Base-by-base conservation (phyloP, 2,888 invertebrate genomes). In the Tetanocera ferruginea region DNA sequence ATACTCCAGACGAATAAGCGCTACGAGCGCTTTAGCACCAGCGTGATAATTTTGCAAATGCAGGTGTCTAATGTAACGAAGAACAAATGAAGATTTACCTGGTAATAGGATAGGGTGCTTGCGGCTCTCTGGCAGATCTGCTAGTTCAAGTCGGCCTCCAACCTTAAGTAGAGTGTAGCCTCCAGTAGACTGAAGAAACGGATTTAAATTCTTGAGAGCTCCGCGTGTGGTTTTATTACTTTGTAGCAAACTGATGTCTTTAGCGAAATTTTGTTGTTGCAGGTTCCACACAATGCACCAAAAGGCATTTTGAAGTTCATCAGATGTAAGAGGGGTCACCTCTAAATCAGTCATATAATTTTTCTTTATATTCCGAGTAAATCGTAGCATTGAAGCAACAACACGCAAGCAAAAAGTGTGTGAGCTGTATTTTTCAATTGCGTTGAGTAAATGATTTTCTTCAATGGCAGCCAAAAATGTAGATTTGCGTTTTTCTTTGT, bases 101-200 rank as follows among this genome's bases (percentile, higher is more conserved):
- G 51, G 55, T 25, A 62, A 17, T 1, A 76, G 28, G 5, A 71
- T 52, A 3, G 71, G 66, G 62, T 76, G 57, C 11, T 78, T 79
- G 34, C 70, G 73, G 19, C 37, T 28, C 1, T 78, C 60, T 8
- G 69, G 34, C 1, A 79, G 43, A 14, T 77, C 64, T 5, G 75
- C 72, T 14, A 78, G 51, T 25, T 78, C 77, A 11, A 79, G 57
- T 0, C 79, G 62, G 2, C 80, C 78, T n/a, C 79, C 81, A 3
- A 78, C 81, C 25, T 80, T 81, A 0, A 80, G 51, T 17, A 79
- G 23, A 11, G 34, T 67, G 19, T 77, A 80, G 11, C 79, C 77
- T 37, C n/a, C 9, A 14, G 77, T 55, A 4, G 14, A 62, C 14
- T 80, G 72, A 1, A 79, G 2, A 34, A 80, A 79, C n/a, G n/a